Evolutionary conservation across 1,140 invertebrate species (phyloP), one percentile per base, ranked within the genome.

Genomic region (Eubasilissa regina): DNA sequence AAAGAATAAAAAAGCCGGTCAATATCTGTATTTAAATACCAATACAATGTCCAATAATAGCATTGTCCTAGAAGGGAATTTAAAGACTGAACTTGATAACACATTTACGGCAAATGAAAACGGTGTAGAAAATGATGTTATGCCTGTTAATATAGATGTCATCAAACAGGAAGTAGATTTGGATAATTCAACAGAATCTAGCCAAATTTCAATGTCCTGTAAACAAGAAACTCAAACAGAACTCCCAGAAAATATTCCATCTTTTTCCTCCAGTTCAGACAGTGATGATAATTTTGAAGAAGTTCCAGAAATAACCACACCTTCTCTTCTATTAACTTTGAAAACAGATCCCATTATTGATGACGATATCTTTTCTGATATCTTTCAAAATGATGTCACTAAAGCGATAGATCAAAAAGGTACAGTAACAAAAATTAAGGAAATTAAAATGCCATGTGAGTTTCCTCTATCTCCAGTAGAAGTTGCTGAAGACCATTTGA

Each of bases 321-420:
- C 55, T 48, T 35, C 45, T 12, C 62, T 79, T 19, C n/a, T 58
- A 75, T 35, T 75, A 48, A 21, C 45, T 58, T 12, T 64, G 11
- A 70, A 75, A 74, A 56, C 84, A 21, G 11, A 56, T 15, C 19
- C 82, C 77, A 84, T 85, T 55, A 77, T 86, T 78, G 86, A 92
- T 51, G 91, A 94, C 84, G 94, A 95, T 89, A 88, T 94, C 55
- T 95, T 94, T 90, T 91, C 91, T 45, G 92, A 93, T 87, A 86
- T 93, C 77, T 93, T 93, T 87, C 80, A 84, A 56, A 73, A 8
- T 35, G 25, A 35, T 35, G 25, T 35, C 25, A 35, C 25, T 6
- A 35, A 35, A 35, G 25, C 1, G 25, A 6, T 6, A 35, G 25
- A 35, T 35, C 1, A 35, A 35, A 35, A 35, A 6, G 25, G 6